These are phyloP conservation scores for Beris morrisii DNA, from an alignment of 2,888 invertebrate species.

Conservation along the genomic window DNA sequence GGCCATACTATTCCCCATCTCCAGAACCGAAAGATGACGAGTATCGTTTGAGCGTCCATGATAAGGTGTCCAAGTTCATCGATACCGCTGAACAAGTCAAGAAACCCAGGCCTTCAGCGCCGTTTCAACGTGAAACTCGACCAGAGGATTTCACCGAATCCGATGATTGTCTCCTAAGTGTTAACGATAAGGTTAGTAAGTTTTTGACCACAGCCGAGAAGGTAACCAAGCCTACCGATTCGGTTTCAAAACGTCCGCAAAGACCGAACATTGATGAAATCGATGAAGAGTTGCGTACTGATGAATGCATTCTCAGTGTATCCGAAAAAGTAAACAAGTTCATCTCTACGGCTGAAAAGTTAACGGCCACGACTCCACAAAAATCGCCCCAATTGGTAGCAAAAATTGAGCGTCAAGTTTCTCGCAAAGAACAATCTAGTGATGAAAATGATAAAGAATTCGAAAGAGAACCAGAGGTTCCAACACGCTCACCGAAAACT, in stretches of 20 bases:
- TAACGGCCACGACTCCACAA: conserved; percentile 54
- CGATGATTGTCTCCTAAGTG: conserved; percentile 64
- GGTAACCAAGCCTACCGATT: conserved; percentile 51
- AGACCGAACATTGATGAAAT: conserved; percentile 61
- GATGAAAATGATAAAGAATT: conserved; percentile 32
- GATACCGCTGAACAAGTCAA: conserved; percentile 57
- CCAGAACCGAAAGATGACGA: conserved; percentile 60
- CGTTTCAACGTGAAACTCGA: conserved; percentile 47
- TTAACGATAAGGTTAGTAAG: conserved; percentile 67
- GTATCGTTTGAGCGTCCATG: conserved; percentile 67
- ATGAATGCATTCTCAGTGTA: conserved; percentile 65
- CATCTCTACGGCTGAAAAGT: conserved; percentile 63
- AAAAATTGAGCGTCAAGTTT: conserved; percentile 53
- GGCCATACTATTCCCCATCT: conserved; percentile 41
- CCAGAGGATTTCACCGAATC: conserved; percentile 45
- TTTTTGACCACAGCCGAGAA: conserved; percentile 66
- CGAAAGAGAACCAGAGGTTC: conserved; percentile 37
- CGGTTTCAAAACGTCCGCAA: conserved; percentile 48
- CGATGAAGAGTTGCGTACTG: conserved; percentile 62
- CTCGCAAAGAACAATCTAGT: conserved; percentile 46
- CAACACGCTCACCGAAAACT: conserved; percentile 30
- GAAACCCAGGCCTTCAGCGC: conserved; percentile 53
- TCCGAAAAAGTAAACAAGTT: conserved; percentile 69
- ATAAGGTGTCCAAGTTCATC: conserved; percentile 71
- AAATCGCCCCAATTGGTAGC: conserved; percentile 59